phyloP scores from a whole-genome alignment of 2,888 invertebrate species.

The Penaeus monodon region DNA sequence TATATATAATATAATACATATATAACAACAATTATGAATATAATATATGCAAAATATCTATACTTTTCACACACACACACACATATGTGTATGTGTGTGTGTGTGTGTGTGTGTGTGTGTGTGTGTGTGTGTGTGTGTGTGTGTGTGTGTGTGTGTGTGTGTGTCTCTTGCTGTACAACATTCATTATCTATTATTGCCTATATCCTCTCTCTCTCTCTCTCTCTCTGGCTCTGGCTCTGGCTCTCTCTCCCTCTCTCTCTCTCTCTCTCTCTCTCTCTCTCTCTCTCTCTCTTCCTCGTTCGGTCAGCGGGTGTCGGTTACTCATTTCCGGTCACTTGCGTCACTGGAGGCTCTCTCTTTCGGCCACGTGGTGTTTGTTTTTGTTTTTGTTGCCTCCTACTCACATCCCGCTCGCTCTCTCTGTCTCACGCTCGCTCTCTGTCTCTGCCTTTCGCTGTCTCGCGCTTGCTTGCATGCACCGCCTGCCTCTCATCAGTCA shows the following conservation, averaged over 20 bases:
- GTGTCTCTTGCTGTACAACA: too few species aligned
- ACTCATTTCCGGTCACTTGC: background rate
- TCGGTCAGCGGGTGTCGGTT: conserved; percentile 8
- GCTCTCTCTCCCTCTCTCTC: too few species aligned
- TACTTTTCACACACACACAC: too few species aligned
- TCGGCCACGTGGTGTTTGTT: background rate
- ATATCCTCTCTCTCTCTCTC: too few species aligned
- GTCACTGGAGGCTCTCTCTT: background rate
- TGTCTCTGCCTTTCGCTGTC: background rate
- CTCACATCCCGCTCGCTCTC: background rate
- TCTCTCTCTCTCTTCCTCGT: conserved; percentile 4
- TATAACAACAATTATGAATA: too few species aligned
- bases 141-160: too few species aligned
- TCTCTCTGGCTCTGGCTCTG: background rate
- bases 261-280: background rate
- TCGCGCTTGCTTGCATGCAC: background rate
- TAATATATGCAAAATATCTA: too few species aligned
- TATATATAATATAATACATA: too few species aligned
- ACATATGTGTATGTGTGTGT: background rate
- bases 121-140: too few species aligned
- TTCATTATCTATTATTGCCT: background rate
- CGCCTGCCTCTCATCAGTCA: background rate
- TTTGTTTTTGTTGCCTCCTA: background rate
- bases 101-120: too few species aligned
- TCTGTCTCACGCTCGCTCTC: background rate